Evolutionary conservation across 2,113 vertebrate genomes (phyloP).

Genomic region (Callipepla squamata): DNA sequence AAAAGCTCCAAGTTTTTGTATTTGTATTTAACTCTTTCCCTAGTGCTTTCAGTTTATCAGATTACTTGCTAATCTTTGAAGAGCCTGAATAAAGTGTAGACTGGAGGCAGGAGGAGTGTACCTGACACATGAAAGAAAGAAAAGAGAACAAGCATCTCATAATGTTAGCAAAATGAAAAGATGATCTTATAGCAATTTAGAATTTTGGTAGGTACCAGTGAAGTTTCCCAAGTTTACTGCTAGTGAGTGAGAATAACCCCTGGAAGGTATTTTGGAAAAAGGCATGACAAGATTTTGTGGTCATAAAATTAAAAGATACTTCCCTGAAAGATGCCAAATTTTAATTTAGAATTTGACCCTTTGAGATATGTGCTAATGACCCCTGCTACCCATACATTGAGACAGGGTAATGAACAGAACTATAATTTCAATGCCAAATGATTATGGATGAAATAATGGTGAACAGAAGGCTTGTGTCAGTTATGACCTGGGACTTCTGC

Average conservation of each 20-base stretch:
- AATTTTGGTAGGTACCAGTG: background rate
- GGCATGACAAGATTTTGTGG: background rate
- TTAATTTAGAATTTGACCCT: conserved; percentile 10
- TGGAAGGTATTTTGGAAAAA: background rate
- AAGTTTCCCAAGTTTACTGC: background rate
- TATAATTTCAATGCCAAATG: background rate
- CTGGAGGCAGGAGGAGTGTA: background rate
- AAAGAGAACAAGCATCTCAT: background rate
- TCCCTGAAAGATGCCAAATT: background rate
- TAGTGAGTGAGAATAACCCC: background rate
- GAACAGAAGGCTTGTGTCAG: background rate
- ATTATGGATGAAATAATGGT: background rate
- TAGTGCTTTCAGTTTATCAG: background rate
- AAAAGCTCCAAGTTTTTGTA: background rate
- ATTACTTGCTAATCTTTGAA: conserved; percentile 5
- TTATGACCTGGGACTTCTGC: background rate
- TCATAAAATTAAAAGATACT: background rate
- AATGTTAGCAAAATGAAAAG: background rate
- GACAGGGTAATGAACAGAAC: background rate
- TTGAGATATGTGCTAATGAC: background rate
- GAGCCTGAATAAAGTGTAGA: background rate
- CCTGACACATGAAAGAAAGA: background rate
- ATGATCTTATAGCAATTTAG: background rate
- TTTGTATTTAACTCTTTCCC: background rate
- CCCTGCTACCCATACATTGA: background rate